Conservation (phyloP, 2,113 vertebrate genomes). For the Tychaedon coryphoeus region DNA sequence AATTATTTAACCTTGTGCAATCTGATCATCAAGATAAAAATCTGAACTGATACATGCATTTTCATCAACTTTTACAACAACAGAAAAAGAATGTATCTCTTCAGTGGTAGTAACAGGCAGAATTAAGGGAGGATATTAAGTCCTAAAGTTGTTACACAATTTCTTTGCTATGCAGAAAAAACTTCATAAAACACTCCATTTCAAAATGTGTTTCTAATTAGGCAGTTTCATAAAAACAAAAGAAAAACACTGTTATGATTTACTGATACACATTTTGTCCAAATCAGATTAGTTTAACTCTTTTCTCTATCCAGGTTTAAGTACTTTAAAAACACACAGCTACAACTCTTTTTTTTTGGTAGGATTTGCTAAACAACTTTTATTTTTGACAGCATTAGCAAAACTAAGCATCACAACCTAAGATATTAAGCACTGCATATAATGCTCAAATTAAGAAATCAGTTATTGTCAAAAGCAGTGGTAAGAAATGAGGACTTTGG, state of each 20-base stretch:
- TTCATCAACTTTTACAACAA: background rate
- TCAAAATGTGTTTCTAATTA: constrained; percentile 40
- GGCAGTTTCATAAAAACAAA: background rate
- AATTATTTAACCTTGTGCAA: background rate
- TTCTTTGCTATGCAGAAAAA: constrained; percentile 16
- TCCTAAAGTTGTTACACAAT: background rate
- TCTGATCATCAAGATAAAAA: background rate
- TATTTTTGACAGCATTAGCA: background rate
- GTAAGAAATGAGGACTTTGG: background rate
- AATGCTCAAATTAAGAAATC: background rate
- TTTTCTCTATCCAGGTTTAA: background rate
- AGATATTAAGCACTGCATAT: background rate
- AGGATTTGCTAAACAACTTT: background rate
- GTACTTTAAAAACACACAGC: background rate
- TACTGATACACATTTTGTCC: background rate
- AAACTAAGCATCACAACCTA: background rate
- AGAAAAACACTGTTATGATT: background rate
- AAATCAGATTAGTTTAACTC: constrained; percentile 17
- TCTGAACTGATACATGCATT: background rate
- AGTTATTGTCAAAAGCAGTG: background rate
- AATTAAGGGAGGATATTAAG: background rate
- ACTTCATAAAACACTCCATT: background rate
- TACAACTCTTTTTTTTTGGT: background rate
- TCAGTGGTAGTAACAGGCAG: background rate
- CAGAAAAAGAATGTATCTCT: background rate